These are phyloP conservation scores for Willisornis vidua DNA, from an alignment of 2,113 vertebrate species.

Conservation along the genomic window DNA sequence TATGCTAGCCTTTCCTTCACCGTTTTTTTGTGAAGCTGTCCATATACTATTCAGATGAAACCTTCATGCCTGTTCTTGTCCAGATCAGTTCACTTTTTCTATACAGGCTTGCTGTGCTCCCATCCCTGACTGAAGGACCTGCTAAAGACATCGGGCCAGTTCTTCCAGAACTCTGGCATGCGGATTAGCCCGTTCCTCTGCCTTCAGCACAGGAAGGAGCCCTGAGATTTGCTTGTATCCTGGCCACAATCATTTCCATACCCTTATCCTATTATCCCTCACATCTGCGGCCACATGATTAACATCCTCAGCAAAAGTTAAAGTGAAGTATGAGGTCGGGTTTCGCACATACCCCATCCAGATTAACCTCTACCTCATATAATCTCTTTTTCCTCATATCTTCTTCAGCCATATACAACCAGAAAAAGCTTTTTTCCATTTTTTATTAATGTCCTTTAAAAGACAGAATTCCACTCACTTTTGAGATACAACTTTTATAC, in stretches of 20 bases:
- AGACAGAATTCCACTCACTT: not conserved
- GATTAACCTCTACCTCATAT: not conserved
- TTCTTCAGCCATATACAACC: not conserved
- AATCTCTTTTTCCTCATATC: not conserved
- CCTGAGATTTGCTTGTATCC: slow-evolving; percentile 19
- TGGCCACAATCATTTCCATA: slow-evolving; percentile 15
- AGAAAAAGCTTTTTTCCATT: not conserved
- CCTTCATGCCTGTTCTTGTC: slow-evolving; percentile 51
- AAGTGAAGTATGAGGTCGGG: not conserved
- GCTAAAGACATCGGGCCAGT: slow-evolving; percentile 34
- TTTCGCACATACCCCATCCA: not conserved
- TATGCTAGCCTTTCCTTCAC: not conserved
- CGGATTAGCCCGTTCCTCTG: slow-evolving; percentile 54
- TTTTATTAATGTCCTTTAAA: not conserved
- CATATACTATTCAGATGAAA: not conserved
- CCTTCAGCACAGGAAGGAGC: not conserved
- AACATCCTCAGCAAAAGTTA: slow-evolving; percentile 20
- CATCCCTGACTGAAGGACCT: slow-evolving; percentile 34
- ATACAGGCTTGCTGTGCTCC: not conserved
- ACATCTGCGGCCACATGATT: slow-evolving; percentile 33
- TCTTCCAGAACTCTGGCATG: slow-evolving; percentile 61
- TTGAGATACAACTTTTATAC: not conserved
- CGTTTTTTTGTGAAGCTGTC: not conserved
- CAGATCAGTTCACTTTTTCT: not conserved
- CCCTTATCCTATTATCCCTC: not conserved